Evolutionary conservation across 2,888 invertebrate species (phyloP).

Genomic region (Toxonevra muliebris): DNA sequence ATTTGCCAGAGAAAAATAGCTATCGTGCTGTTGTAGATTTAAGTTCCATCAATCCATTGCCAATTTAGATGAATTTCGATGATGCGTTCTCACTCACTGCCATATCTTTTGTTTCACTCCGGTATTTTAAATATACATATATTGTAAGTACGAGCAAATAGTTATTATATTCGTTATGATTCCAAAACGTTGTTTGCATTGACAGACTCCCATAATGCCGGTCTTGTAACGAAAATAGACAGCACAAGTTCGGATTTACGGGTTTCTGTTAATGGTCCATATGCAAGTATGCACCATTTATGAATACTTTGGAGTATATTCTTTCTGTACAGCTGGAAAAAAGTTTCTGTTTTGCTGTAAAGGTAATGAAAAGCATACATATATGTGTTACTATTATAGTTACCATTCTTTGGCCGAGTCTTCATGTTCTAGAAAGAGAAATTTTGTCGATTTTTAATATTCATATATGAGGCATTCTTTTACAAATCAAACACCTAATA

Average conservation of each 20-base stretch:
- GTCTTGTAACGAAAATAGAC: slow-evolving; percentile 64
- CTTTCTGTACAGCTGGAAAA: too few species aligned
- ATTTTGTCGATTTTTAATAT: too few species aligned
- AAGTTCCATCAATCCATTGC: neutral
- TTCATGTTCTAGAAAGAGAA: too few species aligned
- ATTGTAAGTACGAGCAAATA: neutral
- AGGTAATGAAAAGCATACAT: too few species aligned
- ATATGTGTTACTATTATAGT: too few species aligned
- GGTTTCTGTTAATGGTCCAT: slow-evolving; percentile 67
- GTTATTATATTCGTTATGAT: slow-evolving; percentile 10
- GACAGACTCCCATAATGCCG: slow-evolving; percentile 67
- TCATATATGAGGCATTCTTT: too few species aligned
- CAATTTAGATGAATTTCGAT: neutral
- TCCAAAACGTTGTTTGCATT: slow-evolving; percentile 61
- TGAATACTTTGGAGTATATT: neutral
- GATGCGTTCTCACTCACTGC: neutral
- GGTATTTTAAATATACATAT: neutral
- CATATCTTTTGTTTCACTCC: slow-evolving; percentile 35
- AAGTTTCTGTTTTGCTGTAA: too few species aligned
- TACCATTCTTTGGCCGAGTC: too few species aligned
- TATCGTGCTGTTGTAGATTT: slow-evolving; percentile 30
- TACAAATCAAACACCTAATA: too few species aligned
- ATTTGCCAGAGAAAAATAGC: slow-evolving; percentile 62
- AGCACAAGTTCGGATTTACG: slow-evolving; percentile 68
- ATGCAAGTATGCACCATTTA: slow-evolving; percentile 60